These are phyloP conservation scores for Gymnodraco acuticeps DNA, from an alignment of 2,797 vertebrate genomes.

Conservation along the genomic window DNA sequence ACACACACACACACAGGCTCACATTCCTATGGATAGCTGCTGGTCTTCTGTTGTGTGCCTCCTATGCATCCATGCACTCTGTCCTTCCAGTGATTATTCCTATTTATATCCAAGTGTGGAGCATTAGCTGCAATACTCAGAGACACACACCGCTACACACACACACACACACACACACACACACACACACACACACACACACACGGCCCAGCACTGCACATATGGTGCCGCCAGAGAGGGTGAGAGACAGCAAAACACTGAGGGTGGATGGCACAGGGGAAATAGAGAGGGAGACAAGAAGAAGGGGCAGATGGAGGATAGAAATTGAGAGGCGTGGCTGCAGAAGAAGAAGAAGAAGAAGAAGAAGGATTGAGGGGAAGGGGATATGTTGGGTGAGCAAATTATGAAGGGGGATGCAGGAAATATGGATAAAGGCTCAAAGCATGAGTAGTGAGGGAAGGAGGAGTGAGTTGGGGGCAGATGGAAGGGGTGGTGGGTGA, in stretches of 20 bases:
- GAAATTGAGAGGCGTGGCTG: slow-evolving; percentile 21
- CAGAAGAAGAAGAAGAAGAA: background rate
- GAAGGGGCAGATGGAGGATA: slow-evolving; percentile 44
- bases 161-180: no score
- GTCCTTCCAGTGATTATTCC: slow-evolving; percentile 78
- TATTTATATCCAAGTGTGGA: slow-evolving; percentile 80
- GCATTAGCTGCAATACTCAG: slow-evolving; percentile 69
- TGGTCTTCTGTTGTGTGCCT: slow-evolving; percentile 70
- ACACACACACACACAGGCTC: slow-evolving; percentile 21
- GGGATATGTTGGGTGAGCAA: slow-evolving; percentile 16
- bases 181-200: background rate
- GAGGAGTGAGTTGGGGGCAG: slow-evolving; percentile 48
- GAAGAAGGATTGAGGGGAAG: slow-evolving; percentile 25
- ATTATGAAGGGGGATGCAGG: slow-evolving; percentile 35
- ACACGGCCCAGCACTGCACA: slow-evolving; percentile 63
- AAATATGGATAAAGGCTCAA: slow-evolving; percentile 36
- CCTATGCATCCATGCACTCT: slow-evolving; percentile 76
- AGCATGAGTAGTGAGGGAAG: slow-evolving; percentile 28
- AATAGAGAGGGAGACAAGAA: slow-evolving; percentile 35
- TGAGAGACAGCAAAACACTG: slow-evolving; percentile 61
- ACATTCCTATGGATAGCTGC: slow-evolving; percentile 52
- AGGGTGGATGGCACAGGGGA: slow-evolving; percentile 53
- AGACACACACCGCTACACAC: slow-evolving; percentile 47
- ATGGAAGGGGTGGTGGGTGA: slow-evolving; percentile 62
- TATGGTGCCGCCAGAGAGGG: slow-evolving; percentile 72